A percentile compares a stretch with the other conserved stretches of the same genome.
These are phyloP conservation scores for Synaphobranchus kaupii DNA, from an alignment of 2,797 vertebrate species.

Conservation along the genomic window DNA sequence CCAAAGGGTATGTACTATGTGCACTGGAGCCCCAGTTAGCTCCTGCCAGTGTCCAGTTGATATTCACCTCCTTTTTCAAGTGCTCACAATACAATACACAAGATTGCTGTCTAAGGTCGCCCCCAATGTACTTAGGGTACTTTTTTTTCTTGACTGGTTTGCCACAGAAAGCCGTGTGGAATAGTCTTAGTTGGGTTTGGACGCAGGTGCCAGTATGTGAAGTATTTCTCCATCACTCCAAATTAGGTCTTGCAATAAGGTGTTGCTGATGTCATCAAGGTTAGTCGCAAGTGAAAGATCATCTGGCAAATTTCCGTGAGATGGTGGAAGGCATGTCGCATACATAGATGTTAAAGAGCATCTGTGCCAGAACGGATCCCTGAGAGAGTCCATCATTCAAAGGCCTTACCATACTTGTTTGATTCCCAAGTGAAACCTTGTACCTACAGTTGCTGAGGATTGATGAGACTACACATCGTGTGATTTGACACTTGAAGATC, in stretches of 20 bases:
- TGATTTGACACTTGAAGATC: neutral
- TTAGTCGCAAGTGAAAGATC: neutral
- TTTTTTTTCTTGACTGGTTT: neutral
- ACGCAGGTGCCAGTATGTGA: neutral
- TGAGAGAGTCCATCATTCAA: neutral
- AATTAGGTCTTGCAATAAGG: neutral
- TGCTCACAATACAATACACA: neutral
- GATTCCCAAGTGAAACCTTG: neutral
- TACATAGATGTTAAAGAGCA: neutral
- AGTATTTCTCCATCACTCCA: neutral
- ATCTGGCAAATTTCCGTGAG: neutral
- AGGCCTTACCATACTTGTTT: neutral
- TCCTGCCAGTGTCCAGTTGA: neutral
- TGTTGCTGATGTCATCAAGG: neutral
- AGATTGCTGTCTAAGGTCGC: neutral
- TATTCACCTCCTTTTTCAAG: neutral
- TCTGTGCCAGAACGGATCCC: neutral
- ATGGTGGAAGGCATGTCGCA: neutral
- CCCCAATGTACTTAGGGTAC: neutral
- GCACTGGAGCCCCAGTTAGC: neutral
- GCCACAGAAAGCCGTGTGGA: neutral
- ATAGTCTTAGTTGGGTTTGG: neutral
- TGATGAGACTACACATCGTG: neutral
- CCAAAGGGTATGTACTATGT: neutral
- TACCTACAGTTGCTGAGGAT: neutral